These are phyloP conservation scores for Enchytraeus crypticus DNA, from an alignment of 2,888 invertebrate genomes.

Conservation along the genomic window DNA sequence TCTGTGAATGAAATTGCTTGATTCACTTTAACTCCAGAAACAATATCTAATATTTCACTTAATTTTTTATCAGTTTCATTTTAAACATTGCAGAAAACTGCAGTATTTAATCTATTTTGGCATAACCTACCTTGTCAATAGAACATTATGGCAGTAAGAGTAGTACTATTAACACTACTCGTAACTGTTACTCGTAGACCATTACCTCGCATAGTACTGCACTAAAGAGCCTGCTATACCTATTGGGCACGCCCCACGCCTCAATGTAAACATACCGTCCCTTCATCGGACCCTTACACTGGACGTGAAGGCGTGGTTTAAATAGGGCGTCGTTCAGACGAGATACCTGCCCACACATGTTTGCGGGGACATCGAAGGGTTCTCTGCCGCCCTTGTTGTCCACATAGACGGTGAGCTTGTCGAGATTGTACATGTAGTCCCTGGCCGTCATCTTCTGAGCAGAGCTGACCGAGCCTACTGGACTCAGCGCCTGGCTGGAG, in stretches of 20 bases:
- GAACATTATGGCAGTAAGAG: too few relatives aligned
- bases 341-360: constrained; percentile 50
- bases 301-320: constrained; percentile 50
- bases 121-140: too few relatives aligned
- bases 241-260: constrained; percentile 51
- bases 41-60: too few relatives aligned
- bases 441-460: constrained; percentile 27
- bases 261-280: constrained; percentile 53
- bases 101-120: too few relatives aligned
- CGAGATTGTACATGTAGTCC: constrained; percentile 52
- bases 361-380: constrained; percentile 23
- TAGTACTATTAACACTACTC: too few relatives aligned
- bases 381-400: constrained; percentile 45
- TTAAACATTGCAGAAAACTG: too few relatives aligned
- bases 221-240: constrained; percentile 51
- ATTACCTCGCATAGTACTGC: constrained; percentile 54
- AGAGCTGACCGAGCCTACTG: neutral
- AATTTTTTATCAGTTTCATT: too few relatives aligned
- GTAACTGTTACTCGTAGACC: constrained; percentile 44
- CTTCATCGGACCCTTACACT: constrained; percentile 46
- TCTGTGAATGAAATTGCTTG: too few relatives aligned
- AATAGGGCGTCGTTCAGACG: constrained; percentile 52
- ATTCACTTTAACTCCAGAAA: too few relatives aligned
- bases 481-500: too few relatives aligned
- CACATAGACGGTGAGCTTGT: constrained; percentile 51